Evolutionary conservation across 2,113 vertebrate genomes (phyloP), one percentile per base, ranked within the genome.

Genomic region (Hyperoodon ampullatus): DNA sequence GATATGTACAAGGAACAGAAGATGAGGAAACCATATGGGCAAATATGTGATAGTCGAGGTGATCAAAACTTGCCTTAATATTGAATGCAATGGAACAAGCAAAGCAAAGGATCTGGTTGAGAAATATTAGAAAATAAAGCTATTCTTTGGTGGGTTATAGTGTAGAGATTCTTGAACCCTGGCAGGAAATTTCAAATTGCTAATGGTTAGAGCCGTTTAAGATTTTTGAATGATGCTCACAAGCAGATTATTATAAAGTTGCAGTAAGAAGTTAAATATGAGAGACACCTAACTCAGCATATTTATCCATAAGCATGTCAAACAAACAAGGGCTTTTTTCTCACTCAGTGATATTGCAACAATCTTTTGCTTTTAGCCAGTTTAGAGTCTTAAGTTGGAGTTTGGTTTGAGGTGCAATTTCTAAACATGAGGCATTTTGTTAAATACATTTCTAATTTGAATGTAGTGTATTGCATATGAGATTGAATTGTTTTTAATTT

Each of bases 11-110:
- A 60, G 21, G 16, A 53, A 33, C 30, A 85, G 39, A 83, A 60
- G 7, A 71, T 81, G 42, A 63, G 8, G 26, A 50, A 19, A 58
- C 9, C 21, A 39, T 35, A 33, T 7, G 39, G 39, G 35, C 28
- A 63, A 35, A 12, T 35, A 13, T 1, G 7, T 3, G 50, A 68
- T 9, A 6, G 9, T 47, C 0, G 5, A 33, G 14, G 19, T 16
- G 4, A 23, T 23, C 44, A 7, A 70, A 77, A n/a, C 16, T 72
- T 42, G 65, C 30, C 3, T n/a, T 42, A 12, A 14, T 1, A 14
- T 0, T 28, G 26, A 23, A 10, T 65, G 30, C 2, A 10, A 1
- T 5, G 14, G 16, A 53, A 12, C 16, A 24, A 90, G n/a, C 1
- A 44, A 35, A 55, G 13, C 12, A 42, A 66, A 63, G 21, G 4